phyloP scores from a whole-genome alignment of 2,797 vertebrate genomes.

The Periparus ater region DNA sequence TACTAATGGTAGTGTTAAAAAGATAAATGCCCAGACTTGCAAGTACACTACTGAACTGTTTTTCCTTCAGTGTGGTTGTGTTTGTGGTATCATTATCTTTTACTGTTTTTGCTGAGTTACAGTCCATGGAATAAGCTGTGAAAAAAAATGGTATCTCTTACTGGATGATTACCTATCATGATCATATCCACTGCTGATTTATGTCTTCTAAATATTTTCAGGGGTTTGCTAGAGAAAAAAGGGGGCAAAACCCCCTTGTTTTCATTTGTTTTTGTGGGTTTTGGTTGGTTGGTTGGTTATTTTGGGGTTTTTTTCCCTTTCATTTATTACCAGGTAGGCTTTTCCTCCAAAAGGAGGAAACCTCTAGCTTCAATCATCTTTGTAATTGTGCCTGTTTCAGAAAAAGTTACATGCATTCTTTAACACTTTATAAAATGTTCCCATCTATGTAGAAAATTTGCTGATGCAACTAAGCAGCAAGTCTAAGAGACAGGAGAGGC shows the following conservation, averaged over 20 bases:
- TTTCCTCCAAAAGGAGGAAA: not conserved
- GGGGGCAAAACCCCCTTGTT: accelerated
- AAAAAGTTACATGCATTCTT: not conserved
- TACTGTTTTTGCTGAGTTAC: not conserved
- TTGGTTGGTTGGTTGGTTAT: not conserved
- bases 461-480: not conserved
- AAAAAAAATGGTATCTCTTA: not conserved
- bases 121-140: not conserved
- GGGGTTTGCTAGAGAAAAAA: not conserved
- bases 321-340: not conserved
- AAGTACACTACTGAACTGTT: not conserved
- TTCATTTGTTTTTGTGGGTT: not conserved
- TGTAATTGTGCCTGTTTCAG: not conserved
- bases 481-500: not conserved
- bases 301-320: no score
- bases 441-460: not conserved
- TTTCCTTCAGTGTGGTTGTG: not conserved
- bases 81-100: not conserved
- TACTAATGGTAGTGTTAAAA: not conserved
- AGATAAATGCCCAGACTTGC: not conserved
- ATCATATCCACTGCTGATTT: not conserved
- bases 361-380: not conserved
- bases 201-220: not conserved
- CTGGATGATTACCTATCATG: not conserved
- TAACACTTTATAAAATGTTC: not conserved